Conservation (phyloP, 2,888 invertebrate species). For the Sarcophaga rosellei region DNA sequence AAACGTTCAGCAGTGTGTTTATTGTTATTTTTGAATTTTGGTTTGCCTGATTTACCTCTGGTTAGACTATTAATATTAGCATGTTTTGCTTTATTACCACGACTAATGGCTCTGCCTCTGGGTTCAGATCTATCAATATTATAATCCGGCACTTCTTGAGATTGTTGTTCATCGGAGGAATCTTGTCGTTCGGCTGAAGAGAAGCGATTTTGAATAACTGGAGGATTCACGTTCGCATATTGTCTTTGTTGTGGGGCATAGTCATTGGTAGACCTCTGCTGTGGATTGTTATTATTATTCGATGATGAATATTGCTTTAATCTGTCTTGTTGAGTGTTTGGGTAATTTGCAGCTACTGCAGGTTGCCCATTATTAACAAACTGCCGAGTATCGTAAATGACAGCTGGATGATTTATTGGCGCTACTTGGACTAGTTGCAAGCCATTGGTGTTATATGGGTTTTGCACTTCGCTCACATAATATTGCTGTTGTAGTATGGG, state of each 20-base stretch:
- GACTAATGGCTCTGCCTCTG: not conserved
- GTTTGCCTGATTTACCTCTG: not conserved
- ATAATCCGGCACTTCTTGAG: not conserved
- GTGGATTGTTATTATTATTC: not conserved
- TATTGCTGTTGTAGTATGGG: not conserved
- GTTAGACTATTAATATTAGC: not conserved
- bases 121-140: not conserved
- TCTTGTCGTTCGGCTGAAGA: not conserved
- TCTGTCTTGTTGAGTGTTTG: not conserved
- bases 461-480: too few species aligned
- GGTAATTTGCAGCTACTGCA: not conserved
- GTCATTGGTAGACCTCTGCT: not conserved
- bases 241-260: not conserved
- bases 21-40: not conserved
- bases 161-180: not conserved
- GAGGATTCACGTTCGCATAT: not conserved
- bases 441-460: not conserved
- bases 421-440: not conserved
- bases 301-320: not conserved
- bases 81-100: not conserved
- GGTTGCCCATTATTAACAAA: not conserved
- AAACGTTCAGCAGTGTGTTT: not conserved
- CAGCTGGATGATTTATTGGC: not conserved
- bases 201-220: not conserved
- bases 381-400: not conserved